A percentile compares a stretch with the other conserved stretches of the same genome.
Evolutionary conservation across 1,140 invertebrate genomes (phyloP).

Genomic region (Sipha flava): DNA sequence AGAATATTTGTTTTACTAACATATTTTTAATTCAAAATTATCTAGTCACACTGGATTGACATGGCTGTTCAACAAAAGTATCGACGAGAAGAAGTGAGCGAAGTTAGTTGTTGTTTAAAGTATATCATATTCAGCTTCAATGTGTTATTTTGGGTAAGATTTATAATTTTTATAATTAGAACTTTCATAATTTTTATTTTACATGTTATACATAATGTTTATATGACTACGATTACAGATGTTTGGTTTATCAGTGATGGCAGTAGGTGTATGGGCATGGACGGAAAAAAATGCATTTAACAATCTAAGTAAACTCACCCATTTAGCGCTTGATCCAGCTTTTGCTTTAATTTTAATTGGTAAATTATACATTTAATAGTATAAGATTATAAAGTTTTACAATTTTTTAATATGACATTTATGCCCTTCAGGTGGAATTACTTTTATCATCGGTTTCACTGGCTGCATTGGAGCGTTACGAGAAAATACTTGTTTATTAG

Average conservation of each 20-base stretch:
- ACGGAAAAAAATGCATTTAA: slow-evolving; percentile 93
- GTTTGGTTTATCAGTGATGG: slow-evolving; percentile 72
- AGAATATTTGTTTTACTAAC: not conserved
- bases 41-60: not conserved
- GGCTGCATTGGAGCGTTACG: slow-evolving; percentile 93
- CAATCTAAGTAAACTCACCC: slow-evolving; percentile 79
- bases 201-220: slow-evolving; percentile 34
- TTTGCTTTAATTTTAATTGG: slow-evolving; percentile 89
- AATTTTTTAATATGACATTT: not conserved
- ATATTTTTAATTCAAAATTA: not conserved
- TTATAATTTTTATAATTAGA: not conserved
- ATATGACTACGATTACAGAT: slow-evolving; percentile 54
- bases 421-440: slow-evolving; percentile 60
- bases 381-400: not conserved
- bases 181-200: not conserved
- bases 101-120: slow-evolving; percentile 95
- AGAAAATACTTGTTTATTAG: slow-evolving; percentile 79
- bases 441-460: slow-evolving; percentile 91
- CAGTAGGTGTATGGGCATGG: slow-evolving; percentile 93
- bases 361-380: slow-evolving; percentile 42
- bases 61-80: slow-evolving; percentile 29
- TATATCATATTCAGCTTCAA: slow-evolving; percentile 96
- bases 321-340: slow-evolving; percentile 87
- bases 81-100: slow-evolving; percentile 66
- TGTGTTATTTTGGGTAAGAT: slow-evolving; percentile 90